A percentile compares a stretch with the other conserved stretches of the same genome.
Conservation (phyloP, 2,888 invertebrate species). For the Lycaena phlaeas region DNA sequence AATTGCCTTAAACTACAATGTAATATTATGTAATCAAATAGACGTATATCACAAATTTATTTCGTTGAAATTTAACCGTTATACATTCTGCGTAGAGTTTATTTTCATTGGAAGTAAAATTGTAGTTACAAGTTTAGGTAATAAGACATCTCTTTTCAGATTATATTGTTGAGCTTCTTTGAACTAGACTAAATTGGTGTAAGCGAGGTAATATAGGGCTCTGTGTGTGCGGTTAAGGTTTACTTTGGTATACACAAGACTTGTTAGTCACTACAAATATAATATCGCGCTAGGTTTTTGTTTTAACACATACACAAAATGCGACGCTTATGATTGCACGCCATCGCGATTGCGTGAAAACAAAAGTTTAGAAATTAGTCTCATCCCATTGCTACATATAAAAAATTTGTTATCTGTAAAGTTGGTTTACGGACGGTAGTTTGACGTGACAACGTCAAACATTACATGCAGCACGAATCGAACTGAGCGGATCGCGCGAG, state of each 20-base stretch:
- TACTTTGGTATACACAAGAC: slow-evolving; percentile 18
- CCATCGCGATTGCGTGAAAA: too few relatives aligned
- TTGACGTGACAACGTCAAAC: too few relatives aligned
- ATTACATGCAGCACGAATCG: too few relatives aligned
- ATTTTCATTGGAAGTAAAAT: slow-evolving; percentile 19
- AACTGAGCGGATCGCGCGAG: too few relatives aligned
- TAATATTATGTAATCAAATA: background rate
- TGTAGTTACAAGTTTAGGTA: slow-evolving; percentile 29
- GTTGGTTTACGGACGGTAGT: too few relatives aligned
- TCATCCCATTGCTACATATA: too few relatives aligned
- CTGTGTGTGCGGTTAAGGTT: slow-evolving; percentile 20
- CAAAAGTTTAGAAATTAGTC: too few relatives aligned
- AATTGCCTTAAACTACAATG: slow-evolving; percentile 26
- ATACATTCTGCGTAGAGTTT: slow-evolving; percentile 19
- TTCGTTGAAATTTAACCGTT: slow-evolving; percentile 24
- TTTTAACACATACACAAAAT: background rate
- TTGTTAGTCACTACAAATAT: slow-evolving; percentile 3
- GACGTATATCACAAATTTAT: background rate
- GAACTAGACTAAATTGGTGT: slow-evolving; percentile 24
- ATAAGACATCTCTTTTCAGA: slow-evolving; percentile 44
- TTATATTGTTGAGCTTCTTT: slow-evolving; percentile 32
- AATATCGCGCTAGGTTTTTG: background rate
- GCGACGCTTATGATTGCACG: too few relatives aligned
- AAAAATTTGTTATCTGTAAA: too few relatives aligned
- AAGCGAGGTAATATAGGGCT: slow-evolving; percentile 14